These are phyloP conservation scores for Archips xylosteana DNA, from an alignment of 2,888 invertebrate genomes.

Conservation along the genomic window DNA sequence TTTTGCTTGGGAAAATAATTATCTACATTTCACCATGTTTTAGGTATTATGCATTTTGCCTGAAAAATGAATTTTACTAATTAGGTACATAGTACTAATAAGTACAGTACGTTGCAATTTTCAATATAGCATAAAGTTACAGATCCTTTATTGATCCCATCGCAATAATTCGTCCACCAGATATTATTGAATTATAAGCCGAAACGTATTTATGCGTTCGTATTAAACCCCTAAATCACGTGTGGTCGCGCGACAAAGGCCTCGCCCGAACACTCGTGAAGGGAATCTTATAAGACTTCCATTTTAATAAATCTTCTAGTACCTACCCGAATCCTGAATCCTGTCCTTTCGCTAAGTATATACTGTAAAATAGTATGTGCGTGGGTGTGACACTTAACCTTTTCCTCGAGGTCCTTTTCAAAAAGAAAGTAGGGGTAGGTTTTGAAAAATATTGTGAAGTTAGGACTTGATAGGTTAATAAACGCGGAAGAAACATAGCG, in stretches of 20 bases:
- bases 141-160: not conserved
- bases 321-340: conserved; percentile 21
- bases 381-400: conserved; percentile 19
- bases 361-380: conserved; percentile 8
- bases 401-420: conserved; percentile 18
- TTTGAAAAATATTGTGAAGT: not conserved
- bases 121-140: too few species aligned
- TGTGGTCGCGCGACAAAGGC: conserved; percentile 23
- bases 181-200: conserved; percentile 10
- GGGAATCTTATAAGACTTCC: conserved; percentile 36
- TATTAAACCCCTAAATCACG: conserved; percentile 32
- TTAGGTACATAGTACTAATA: too few species aligned
- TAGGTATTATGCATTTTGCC: not conserved
- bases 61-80: not conserved
- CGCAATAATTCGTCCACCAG: not conserved
- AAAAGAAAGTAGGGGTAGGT: not conserved
- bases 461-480: not conserved
- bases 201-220: conserved; percentile 19
- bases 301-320: conserved; percentile 40
- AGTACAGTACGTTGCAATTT: too few species aligned
- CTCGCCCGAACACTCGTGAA: conserved; percentile 12
- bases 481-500: not conserved
- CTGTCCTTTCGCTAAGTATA: conserved; percentile 22
- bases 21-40: not conserved
- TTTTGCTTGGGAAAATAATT: conserved; percentile 8